Conservation (phyloP, 2,888 invertebrate species). For the Schizotus pectinicornis region DNA sequence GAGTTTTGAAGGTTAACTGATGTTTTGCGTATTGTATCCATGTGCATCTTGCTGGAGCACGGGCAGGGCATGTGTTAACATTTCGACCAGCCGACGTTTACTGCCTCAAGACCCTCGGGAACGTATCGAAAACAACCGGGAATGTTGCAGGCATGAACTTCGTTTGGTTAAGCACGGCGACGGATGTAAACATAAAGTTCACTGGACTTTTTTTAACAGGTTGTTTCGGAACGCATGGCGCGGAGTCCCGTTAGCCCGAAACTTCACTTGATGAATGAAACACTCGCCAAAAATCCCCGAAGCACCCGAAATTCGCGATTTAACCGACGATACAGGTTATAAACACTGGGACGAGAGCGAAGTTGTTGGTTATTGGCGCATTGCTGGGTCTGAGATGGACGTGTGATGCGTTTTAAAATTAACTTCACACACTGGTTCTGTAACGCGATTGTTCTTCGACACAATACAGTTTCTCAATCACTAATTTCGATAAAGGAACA, state of each 20-base stretch:
- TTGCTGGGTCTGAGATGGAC: background rate
- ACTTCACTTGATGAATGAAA: constrained; percentile 15
- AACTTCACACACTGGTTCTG: constrained; percentile 38
- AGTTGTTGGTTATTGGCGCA: background rate
- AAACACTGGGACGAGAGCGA: constrained; percentile 11
- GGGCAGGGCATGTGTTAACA: constrained; percentile 16
- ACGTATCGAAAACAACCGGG: background rate
- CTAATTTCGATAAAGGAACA: constrained; percentile 43
- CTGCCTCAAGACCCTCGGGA: background rate
- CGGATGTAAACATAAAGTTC: constrained; percentile 52
- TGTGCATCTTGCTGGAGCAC: constrained; percentile 48
- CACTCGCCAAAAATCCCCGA: background rate
- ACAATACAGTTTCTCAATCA: constrained; percentile 41
- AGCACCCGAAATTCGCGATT: background rate
- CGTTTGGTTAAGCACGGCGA: constrained; percentile 5
- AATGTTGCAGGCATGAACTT: background rate
- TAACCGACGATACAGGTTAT: constrained; percentile 4
- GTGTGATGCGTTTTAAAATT: background rate
- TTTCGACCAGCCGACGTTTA: background rate
- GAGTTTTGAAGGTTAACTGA: constrained; percentile 30
- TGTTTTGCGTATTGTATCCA: constrained; percentile 48
- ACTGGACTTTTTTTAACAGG: constrained; percentile 53
- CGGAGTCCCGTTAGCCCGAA: background rate
- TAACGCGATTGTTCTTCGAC: constrained; percentile 38
- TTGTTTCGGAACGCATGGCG: constrained; percentile 42